Evolutionary conservation across 1,140 invertebrate species (phyloP), one percentile per base, ranked within the genome.

Genomic region (Neodiprion pinetum): DNA sequence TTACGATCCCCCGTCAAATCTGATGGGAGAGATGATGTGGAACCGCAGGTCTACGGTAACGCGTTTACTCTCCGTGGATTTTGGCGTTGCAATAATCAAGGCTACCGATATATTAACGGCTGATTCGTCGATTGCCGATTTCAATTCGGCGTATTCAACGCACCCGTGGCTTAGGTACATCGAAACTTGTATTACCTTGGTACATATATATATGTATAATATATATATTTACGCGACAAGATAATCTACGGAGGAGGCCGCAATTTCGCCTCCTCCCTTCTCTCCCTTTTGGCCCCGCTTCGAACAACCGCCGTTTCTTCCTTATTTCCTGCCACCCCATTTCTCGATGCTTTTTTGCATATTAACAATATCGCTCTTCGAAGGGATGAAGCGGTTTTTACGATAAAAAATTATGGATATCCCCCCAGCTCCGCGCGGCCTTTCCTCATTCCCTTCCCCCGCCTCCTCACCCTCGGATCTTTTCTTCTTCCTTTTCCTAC

Each of bases 321-420:
- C 67, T 69, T 23, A 69, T 69, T 69, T 69, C 40, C 40, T 12
- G 12, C 40, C 67, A 69, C 67, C 17, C 67, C 67, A 69, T 69
- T 69, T 69, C 21, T 47, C 67, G 17, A 21, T 47, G 17, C 67
- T 21, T 21, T 69, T 23, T 69, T 69, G 17, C 67, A 69, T 69
- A 23, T 69, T 69, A 69, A 21, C 40, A 88, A 87, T 88, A 88
- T 88, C 83, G 83, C 81, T 84, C 80, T 83, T 81, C 80, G 79
- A 86, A 82, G 78, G 82, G 80, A 84, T 76, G 79, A 77, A 82
- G 82, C 77, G 80, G 80, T 85, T 85, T 61, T 85, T 79, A 79
- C 84, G 82, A 87, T 86, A 86, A 88, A 87, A 86, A 88, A 88
- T 88, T 88, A 88, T 84, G 83, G 84, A 80, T 80, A 81, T 80